Evolutionary conservation across 2,888 invertebrate genomes (phyloP), one percentile per base, ranked within the genome.

Genomic region (Pocota personata): DNA sequence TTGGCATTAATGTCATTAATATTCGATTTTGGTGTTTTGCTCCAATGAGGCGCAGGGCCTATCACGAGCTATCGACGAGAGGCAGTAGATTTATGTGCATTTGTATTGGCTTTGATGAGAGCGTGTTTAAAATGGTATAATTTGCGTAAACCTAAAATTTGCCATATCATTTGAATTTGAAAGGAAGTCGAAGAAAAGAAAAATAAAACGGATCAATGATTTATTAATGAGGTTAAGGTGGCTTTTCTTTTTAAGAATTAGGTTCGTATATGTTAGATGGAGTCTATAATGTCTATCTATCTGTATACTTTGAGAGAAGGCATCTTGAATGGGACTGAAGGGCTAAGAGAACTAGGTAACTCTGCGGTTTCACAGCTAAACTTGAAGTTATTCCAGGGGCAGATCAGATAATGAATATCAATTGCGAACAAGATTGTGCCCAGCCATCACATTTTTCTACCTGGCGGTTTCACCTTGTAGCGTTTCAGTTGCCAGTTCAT

Each of bases 1-100:
- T 84, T 77, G 72, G 67, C 55, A 69, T 82, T 62, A 75, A 75
- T 40, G 73, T 69, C 83, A 75, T 73, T 75, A 78, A 67, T 62
- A 73, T 72, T 78, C 62, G 67, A 73, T 78, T 78, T 67, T 35
- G 37, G 69, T 46, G 16, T 19, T 37, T 52, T 40, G 24, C 37
- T 48, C 19, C 12, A 52, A 19, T n/a, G 6, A 60, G 46, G 69
- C 32, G 48, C 43, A 52, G 46, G 69, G 14, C n/a, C 14, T 19
- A 37, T 55, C 27, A 60, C 19, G 30, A 35, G 50, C 27, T 24
- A 24, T 24, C 24, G 24, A 24, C 1, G 55, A 35, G 40, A 48
- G 57, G 32, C 30, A 37, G 35, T 55, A 43, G 78, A 82, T 76
- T 82, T 82, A 82, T 82, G 82, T 69, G 57, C 69, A 69, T 82